Base-by-base conservation (phyloP, 2,113 vertebrate species). In the Ranitomeya imitator region DNA sequence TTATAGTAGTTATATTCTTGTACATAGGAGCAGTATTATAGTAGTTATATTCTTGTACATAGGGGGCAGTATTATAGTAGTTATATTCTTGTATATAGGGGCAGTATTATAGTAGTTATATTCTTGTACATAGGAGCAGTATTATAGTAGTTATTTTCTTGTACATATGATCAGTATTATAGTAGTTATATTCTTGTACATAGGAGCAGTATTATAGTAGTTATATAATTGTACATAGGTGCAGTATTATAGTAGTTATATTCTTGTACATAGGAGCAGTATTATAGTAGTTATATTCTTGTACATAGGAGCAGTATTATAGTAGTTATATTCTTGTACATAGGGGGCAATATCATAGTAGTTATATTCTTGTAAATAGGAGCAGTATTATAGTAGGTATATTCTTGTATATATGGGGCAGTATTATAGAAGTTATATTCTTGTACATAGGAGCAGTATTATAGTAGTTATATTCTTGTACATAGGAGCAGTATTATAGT, bases 21-120 rank as follows among this genome's bases (percentile, higher is more conserved):
- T 60, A 60, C 26, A 31, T 31, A 31, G 26, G 26, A 2, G 69
- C 26, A 73, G 69, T 73, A 73, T 73, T 73, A 73, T 73, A 73
- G 26, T 37, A 73, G 69, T 73, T 73, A 73, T 73, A 73, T 73
- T 73, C 69, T 37, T 73, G 69, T 37, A 73, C 13, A 37, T 73
- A 37, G 69, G 69, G 69, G 8, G 69, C 69, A 73, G 69, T 73
- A 73, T 73, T 73, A 37, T 73, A 73, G 69, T 37, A 73, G 69
- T 73, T 37, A 73, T 73, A 73, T 73, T 73, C 26, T 73, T 73
- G 69, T 73, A 73, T 13, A 73, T 73, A 73, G 26, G 26, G 8
- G 26, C 69, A 73, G 26, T 73, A 73, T 73, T 73, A 73, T 37
- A 73, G 69, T 73, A 73, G 69, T 73, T 37, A 73, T 73, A 73